phyloP scores from a whole-genome alignment of 2,113 vertebrate genomes.

The Eubucco bourcierii region DNA sequence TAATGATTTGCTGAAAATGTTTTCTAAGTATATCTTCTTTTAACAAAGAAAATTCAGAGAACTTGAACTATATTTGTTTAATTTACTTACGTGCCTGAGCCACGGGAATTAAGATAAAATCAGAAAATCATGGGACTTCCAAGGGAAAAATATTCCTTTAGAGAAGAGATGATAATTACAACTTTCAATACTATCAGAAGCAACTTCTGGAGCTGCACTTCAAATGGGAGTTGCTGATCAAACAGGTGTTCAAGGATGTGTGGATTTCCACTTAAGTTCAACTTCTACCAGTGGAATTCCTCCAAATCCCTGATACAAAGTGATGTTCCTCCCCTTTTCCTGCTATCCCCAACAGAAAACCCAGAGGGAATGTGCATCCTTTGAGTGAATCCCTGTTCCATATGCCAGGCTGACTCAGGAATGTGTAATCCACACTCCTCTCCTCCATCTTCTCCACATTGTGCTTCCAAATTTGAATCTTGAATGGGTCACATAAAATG shows the following conservation, averaged over 20 bases:
- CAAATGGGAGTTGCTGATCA: not conserved
- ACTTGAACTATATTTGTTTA: not conserved
- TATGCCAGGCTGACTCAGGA: not conserved
- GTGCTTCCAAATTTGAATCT: slow-evolving; percentile 5
- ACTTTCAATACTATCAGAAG: not conserved
- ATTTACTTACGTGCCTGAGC: not conserved
- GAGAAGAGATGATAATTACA: not conserved
- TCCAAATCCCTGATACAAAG: not conserved
- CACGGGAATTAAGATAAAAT: not conserved
- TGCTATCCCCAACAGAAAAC: not conserved
- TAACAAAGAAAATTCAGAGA: not conserved
- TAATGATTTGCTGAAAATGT: not conserved
- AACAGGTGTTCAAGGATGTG: not conserved
- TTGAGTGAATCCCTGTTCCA: not conserved
- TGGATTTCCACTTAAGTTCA: not conserved
- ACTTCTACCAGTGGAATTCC: not conserved
- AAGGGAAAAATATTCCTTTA: not conserved
- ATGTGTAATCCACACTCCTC: not conserved
- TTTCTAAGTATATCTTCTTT: not conserved
- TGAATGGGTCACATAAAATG: not conserved
- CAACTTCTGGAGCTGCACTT: not conserved
- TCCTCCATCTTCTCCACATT: not conserved
- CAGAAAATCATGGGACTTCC: not conserved
- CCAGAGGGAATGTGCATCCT: fast-evolving
- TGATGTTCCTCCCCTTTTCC: not conserved